Evolutionary conservation across 2,888 invertebrate species (phyloP), one percentile per base, ranked within the genome.

Genomic region (Galeruca laticollis): DNA sequence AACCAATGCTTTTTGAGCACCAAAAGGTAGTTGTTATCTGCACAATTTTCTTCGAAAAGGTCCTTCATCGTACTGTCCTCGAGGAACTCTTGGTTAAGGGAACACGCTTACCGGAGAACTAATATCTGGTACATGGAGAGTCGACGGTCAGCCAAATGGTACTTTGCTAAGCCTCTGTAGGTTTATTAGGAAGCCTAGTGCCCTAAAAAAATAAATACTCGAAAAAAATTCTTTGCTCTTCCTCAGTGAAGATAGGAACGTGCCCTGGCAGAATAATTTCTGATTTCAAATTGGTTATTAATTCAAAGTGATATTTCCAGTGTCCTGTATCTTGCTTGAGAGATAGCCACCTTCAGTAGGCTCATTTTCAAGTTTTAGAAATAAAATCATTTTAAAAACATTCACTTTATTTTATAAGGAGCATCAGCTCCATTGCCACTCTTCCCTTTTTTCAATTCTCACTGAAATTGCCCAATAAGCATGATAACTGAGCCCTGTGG

Each of bases 381-480:
- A 63, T 63, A 47, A 57, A 72, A 65, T 40, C 49, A 60, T 47
- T 54, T 60, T 60, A n/a, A 60, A 60, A 47, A 60, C 47, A 60
- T 26, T 31, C 60, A 60, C 47, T 47, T 60, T 47, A 47, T 47
- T 60, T 43, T 60, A 60, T 60, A 68, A 62, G 15, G 64, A 65
- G 35, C 20, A 64, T 60, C 61, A 51, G 51, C 59, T 71, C 26
- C 26, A 61, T 60, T 37, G 13, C 54, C 60, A 60, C 47, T 60
- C 62, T 15, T 62, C 40, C 62, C 62, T 51, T 35, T 62, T 61
- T 62, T 62, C n/a, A 62, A 62, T 52, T 62, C 51, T 52, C 51
- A 33, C 62, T 62, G 62, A 49, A 61, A 61, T n/a, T n/a, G n/a
- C n/a, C n/a, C n/a, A n/a, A n/a, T n/a, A n/a, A n/a, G n/a, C n/a